A percentile compares a stretch with the other conserved stretches of the same genome.
phyloP scores from a whole-genome alignment of 2,888 invertebrate species.

The Nemapogon koenigi region DNA sequence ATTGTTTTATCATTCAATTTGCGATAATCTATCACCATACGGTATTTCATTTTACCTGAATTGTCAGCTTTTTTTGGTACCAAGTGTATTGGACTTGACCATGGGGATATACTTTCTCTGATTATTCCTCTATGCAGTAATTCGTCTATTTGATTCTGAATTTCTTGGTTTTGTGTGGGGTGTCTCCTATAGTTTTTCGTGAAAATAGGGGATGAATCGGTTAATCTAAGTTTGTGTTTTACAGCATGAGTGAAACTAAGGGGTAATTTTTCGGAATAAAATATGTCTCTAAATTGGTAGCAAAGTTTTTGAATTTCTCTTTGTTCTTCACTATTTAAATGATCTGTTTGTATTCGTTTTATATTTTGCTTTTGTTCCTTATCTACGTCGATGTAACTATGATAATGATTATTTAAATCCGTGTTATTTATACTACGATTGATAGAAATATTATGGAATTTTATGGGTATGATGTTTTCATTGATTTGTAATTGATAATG shows the following conservation, averaged over 20 bases:
- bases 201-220: slow-evolving; percentile 15
- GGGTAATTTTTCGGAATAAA: slow-evolving; percentile 23
- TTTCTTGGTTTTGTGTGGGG: slow-evolving; percentile 17
- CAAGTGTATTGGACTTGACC: slow-evolving; percentile 18
- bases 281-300: slow-evolving; percentile 23
- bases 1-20: slow-evolving; percentile 21
- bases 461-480: slow-evolving; percentile 1
- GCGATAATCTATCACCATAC: slow-evolving; percentile 18
- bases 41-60: slow-evolving; percentile 18
- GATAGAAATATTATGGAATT: not conserved
- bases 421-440: not conserved
- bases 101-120: slow-evolving; percentile 17
- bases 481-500: not conserved
- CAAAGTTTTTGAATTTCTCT: slow-evolving; percentile 18
- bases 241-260: slow-evolving; percentile 23
- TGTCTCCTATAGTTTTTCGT: slow-evolving; percentile 17
- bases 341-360: slow-evolving; percentile 12
- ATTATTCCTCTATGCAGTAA: slow-evolving; percentile 19
- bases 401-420: not conserved
- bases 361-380: slow-evolving; percentile 8
- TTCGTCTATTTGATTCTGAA: slow-evolving; percentile 16
- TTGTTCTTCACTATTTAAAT: slow-evolving; percentile 23
- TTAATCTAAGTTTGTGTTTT: slow-evolving; percentile 25
- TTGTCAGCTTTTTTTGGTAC: slow-evolving; percentile 19
- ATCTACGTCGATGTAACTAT: slow-evolving; percentile 3